A percentile compares a stretch with the other conserved stretches of the same genome.
Evolutionary conservation across 2,888 invertebrate species (phyloP).

Genomic region (Perdita meconis): DNA sequence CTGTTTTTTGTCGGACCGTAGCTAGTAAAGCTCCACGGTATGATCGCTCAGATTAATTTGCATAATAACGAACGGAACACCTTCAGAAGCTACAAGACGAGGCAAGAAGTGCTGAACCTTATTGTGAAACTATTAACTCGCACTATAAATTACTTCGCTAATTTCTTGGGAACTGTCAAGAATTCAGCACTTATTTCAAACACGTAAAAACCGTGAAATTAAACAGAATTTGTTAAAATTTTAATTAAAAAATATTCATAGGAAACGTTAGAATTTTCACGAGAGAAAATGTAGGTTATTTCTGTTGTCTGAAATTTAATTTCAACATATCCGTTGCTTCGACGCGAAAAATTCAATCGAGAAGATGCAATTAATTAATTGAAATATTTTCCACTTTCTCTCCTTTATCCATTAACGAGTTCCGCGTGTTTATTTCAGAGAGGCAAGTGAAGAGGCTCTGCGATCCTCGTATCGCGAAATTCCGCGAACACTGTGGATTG

Average conservation of each 20-base stretch:
- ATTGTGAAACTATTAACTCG: conserved; percentile 50
- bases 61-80: conserved; percentile 60
- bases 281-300: too few species aligned
- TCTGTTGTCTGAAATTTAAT: too few species aligned
- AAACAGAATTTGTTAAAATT: too few species aligned
- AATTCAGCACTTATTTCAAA: conserved; percentile 1
- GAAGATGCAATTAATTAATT: neutral
- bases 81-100: conserved; percentile 20
- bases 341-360: neutral
- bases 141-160: conserved; percentile 34
- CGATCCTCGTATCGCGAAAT: conserved; percentile 41
- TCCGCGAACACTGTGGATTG: conserved; percentile 36
- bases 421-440: neutral
- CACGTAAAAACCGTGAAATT: too few species aligned
- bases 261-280: too few species aligned
- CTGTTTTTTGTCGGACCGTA: conserved; percentile 59
- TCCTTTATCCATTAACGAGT: conserved; percentile 1
- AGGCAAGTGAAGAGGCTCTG: conserved; percentile 23
- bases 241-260: too few species aligned
- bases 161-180: conserved; percentile 10
- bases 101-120: conserved; percentile 39
- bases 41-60: conserved; percentile 61
- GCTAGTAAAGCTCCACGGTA: conserved; percentile 40
- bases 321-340: neutral
- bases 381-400: neutral